Conservation (phyloP, 1,140 invertebrate species). For the Metopolophium dirhodum region DNA sequence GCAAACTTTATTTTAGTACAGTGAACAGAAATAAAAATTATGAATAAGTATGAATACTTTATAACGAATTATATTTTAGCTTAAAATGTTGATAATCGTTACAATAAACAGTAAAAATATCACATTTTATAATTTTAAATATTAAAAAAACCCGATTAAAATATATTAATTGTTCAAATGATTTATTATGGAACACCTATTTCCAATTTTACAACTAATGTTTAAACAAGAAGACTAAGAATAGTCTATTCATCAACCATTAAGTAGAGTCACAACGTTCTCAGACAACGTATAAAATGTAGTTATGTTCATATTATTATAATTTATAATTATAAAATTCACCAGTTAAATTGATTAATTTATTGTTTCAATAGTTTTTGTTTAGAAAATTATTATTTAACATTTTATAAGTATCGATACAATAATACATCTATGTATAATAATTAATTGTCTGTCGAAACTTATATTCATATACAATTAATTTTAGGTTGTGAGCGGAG, state of each 20-base stretch:
- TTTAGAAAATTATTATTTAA: neutral
- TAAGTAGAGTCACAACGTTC: neutral
- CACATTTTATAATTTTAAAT: neutral
- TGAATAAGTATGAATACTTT: neutral
- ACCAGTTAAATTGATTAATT: neutral
- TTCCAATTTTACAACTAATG: neutral
- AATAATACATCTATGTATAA: neutral
- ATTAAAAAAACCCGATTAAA: neutral
- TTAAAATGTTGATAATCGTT: neutral
- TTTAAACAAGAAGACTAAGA: neutral
- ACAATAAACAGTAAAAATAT: neutral
- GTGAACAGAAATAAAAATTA: neutral
- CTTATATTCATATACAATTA: neutral
- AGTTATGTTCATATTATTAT: neutral
- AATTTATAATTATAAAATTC: neutral
- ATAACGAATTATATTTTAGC: neutral
- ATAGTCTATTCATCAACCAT: neutral
- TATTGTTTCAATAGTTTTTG: neutral
- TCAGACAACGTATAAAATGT: neutral
- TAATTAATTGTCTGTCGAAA: neutral
- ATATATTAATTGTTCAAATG: neutral
- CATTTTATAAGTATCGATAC: neutral
- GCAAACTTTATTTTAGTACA: neutral
- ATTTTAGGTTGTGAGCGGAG: neutral
- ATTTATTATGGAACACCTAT: neutral